A percentile compares a stretch with the other conserved stretches of the same genome.
phyloP scores from a whole-genome alignment of 2,888 invertebrate genomes.

The Julus scandinavius region DNA sequence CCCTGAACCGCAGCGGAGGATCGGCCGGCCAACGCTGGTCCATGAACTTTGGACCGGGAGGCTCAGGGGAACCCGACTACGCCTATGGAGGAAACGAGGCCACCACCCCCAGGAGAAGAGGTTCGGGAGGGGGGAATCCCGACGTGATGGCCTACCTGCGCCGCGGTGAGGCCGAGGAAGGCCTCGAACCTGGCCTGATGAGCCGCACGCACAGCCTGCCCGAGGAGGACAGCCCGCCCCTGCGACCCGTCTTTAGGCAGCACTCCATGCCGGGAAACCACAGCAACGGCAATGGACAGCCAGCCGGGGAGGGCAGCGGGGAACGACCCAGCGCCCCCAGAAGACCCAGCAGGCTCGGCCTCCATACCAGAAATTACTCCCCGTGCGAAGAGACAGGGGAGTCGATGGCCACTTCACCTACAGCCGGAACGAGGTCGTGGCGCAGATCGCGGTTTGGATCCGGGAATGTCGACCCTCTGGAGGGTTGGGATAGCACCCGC shows the following conservation, averaged over 20 bases:
- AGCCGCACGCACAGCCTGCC: slow-evolving; percentile 55
- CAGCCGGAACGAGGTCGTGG: not conserved
- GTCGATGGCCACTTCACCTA: not conserved
- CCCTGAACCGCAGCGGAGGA: not conserved
- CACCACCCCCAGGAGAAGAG: not conserved
- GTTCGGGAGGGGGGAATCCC: slow-evolving; percentile 37
- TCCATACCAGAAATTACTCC: not conserved
- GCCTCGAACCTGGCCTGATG: not conserved
- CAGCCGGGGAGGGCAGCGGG: not conserved
- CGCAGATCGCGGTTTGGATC: not conserved
- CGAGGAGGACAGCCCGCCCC: slow-evolving; percentile 46
- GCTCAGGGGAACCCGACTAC: slow-evolving; percentile 10
- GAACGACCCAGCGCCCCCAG: not conserved
- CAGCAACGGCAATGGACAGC: not conserved
- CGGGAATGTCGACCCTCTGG: slow-evolving; percentile 40
- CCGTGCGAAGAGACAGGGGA: slow-evolving; percentile 42
- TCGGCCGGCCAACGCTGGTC: slow-evolving; percentile 50
- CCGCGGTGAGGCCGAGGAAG: not conserved
- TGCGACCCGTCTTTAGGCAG: slow-evolving; percentile 50
- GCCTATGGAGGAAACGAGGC: not conserved
- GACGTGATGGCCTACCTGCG: slow-evolving; percentile 32
- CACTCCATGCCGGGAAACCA: slow-evolving; percentile 49
- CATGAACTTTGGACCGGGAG: slow-evolving; percentile 37
- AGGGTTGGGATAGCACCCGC: slow-evolving; percentile 33
- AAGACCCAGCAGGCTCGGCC: slow-evolving; percentile 45